These are phyloP conservation scores for Paratilapia polleni DNA, from an alignment of 2,113 vertebrate genomes.

Conservation along the genomic window DNA sequence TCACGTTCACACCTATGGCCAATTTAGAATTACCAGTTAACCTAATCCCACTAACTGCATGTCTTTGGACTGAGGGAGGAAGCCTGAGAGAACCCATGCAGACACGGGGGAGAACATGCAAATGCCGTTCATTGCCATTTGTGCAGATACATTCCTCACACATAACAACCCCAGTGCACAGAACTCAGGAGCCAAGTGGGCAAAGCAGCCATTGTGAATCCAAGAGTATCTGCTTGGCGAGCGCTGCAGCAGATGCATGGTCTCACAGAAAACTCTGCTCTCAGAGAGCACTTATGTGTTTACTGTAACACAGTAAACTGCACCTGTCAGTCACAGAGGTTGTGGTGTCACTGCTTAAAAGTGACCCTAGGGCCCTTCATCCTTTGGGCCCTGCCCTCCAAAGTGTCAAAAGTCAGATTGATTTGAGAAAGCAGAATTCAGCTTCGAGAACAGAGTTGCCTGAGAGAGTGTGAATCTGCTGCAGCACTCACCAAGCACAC, in stretches of 20 bases:
- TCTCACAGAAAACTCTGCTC: no score
- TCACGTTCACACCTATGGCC: no score
- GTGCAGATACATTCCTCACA: neutral
- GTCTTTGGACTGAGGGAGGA: no score
- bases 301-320: neutral
- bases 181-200: neutral
- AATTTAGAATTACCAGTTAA: no score
- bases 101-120: no score
- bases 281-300: no score
- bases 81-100: no score
- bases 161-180: rapidly evolving
- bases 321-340: neutral
- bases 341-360: neutral
- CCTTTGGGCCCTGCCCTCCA: neutral
- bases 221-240: neutral
- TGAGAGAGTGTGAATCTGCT: neutral
- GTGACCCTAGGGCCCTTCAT: neutral
- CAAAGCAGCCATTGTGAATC: neutral
- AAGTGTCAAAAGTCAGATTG: neutral
- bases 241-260: no score
- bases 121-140: neutral
- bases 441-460: neutral
- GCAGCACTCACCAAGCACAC: neutral
- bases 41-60: no score
- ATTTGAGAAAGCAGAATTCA: neutral